A percentile compares a stretch with the other conserved stretches of the same genome.
Conservation (phyloP, 2,888 invertebrate genomes). For the Ectobius pallidus region DNA sequence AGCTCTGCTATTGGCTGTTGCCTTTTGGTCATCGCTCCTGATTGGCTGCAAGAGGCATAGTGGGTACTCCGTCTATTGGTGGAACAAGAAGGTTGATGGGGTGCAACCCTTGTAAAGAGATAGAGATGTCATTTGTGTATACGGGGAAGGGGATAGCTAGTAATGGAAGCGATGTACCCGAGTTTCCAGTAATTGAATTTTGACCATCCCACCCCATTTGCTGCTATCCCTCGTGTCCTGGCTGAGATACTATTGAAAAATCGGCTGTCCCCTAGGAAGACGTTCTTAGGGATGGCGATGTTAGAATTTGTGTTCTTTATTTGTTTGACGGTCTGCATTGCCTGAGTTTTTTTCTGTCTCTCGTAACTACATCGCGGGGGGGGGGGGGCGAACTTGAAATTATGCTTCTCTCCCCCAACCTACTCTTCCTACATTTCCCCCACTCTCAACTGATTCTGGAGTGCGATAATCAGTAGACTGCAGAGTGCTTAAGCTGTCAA, state of each 20-base stretch:
- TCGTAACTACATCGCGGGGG: too few relatives aligned
- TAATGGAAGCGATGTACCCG: constrained; percentile 2
- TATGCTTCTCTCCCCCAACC: too few relatives aligned
- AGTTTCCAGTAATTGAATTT: constrained; percentile 28
- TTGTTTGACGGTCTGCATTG: neutral
- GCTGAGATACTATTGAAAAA: constrained; percentile 25
- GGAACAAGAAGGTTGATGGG: constrained; percentile 3
- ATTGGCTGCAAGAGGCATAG: constrained; percentile 22
- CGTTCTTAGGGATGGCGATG: neutral
- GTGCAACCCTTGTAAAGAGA: constrained; percentile 9
- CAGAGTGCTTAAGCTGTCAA: too few relatives aligned
- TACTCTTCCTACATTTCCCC: too few relatives aligned
- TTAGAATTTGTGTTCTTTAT: too few relatives aligned
- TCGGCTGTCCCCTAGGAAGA: constrained; percentile 8
- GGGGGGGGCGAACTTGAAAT: too few relatives aligned
- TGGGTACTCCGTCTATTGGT: constrained; percentile 11
- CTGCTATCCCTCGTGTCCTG: constrained; percentile 22
- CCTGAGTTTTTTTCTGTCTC: too few relatives aligned
- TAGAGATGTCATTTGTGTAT: constrained; percentile 18
- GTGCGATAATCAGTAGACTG: too few relatives aligned
- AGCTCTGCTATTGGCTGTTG: neutral
- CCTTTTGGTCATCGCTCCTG: neutral
- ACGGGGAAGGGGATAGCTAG: neutral
- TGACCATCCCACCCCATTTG: constrained; percentile 14
- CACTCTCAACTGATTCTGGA: too few relatives aligned